phyloP scores from a whole-genome alignment of 2,113 vertebrate genomes.

The Thomomys bottae region DNA sequence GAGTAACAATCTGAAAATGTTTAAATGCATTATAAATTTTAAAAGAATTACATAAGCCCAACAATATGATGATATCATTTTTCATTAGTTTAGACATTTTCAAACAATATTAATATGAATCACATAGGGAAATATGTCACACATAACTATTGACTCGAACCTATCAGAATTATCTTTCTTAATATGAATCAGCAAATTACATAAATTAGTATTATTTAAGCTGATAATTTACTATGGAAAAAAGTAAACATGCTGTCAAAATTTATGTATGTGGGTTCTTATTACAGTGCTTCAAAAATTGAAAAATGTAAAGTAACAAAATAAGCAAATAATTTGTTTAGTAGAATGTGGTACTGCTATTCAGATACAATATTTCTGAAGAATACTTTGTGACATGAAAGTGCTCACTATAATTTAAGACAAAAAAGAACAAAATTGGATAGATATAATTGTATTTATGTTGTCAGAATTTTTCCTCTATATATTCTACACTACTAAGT shows the following conservation, averaged over 20 bases:
- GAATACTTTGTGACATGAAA: background rate
- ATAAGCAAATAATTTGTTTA: background rate
- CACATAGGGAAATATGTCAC: background rate
- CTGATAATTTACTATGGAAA: background rate
- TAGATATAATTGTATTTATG: background rate
- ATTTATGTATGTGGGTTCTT: background rate
- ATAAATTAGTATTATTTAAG: background rate
- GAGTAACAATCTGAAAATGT: background rate
- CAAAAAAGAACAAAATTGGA: background rate
- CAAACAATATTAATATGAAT: background rate
- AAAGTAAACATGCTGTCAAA: background rate
- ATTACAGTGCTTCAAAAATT: background rate
- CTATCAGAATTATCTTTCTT: background rate
- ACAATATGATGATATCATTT: background rate
- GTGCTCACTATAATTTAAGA: background rate
- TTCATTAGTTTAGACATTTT: background rate
- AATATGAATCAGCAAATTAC: background rate
- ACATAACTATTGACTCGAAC: background rate
- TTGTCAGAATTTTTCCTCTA: background rate
- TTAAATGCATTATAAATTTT: background rate
- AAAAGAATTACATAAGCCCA: background rate
- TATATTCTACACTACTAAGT: background rate
- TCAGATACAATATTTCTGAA: slow-evolving; percentile 17
- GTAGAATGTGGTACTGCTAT: background rate
- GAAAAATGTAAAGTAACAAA: background rate